Evolutionary conservation across 2,113 vertebrate species (phyloP).

Genomic region (Hoplias malabaricus): DNA sequence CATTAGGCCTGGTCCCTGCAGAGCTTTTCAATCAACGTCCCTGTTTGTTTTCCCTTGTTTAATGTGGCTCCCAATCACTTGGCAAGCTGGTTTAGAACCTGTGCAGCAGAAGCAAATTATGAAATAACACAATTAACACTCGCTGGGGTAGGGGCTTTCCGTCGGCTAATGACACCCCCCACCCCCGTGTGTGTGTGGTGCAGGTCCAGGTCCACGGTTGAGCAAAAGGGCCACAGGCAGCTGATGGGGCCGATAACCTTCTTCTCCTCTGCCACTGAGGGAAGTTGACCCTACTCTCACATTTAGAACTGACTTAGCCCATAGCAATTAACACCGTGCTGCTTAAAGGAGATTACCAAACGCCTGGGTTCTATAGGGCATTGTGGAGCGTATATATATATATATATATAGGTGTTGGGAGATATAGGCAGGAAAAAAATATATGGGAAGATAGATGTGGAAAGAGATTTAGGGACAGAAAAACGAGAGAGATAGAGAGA

Average conservation of each 20-base stretch:
- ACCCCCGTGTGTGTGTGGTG: not conserved
- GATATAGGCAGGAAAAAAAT: not conserved
- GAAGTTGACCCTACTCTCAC: not conserved
- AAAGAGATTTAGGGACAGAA: not conserved
- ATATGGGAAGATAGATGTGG: not conserved
- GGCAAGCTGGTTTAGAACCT: conserved; percentile 51
- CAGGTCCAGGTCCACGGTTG: not conserved
- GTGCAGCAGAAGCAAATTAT: conserved; percentile 47
- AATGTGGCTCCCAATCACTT: conserved; percentile 47
- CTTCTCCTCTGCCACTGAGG: not conserved
- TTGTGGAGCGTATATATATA: too few relatives aligned
- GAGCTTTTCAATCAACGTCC: conserved; percentile 57
- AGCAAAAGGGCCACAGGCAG: conserved; percentile 7
- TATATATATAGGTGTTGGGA: too few relatives aligned
- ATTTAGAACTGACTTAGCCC: conserved; percentile 14
- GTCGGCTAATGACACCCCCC: conserved; percentile 41
- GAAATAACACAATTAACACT: conserved; percentile 54
- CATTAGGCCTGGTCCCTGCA: conserved; percentile 53
- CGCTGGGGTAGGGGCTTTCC: conserved; percentile 14
- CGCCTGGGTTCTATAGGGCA: not conserved
- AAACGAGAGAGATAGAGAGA: not conserved
- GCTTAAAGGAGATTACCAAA: conserved; percentile 26
- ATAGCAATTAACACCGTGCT: conserved; percentile 24
- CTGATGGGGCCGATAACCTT: conserved; percentile 25
- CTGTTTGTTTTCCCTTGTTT: conserved; percentile 63